Evolutionary conservation across 2,113 vertebrate genomes (phyloP).

Genomic region (Ochotona princeps): DNA sequence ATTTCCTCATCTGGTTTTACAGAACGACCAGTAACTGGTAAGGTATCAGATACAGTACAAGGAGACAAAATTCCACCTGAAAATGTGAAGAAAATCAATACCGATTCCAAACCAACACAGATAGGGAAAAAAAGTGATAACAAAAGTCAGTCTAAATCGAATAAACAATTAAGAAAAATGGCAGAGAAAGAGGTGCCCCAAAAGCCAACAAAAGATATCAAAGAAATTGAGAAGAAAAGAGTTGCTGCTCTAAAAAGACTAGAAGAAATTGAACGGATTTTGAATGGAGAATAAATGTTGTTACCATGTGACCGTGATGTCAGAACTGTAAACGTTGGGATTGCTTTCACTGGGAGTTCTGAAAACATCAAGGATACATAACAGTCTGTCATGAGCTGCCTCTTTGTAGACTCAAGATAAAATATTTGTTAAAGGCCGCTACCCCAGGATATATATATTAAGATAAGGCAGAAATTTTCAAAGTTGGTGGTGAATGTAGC

Average conservation of each 20-base stretch:
- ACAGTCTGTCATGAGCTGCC: constrained; percentile 64
- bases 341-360: constrained; percentile 74
- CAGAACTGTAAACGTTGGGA: constrained; percentile 64
- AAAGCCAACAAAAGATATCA: constrained; percentile 95
- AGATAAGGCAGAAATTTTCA: constrained; percentile 35
- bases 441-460: neutral
- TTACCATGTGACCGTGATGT: constrained; percentile 36
- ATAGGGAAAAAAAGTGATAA: constrained; percentile 74
- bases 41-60: constrained; percentile 68
- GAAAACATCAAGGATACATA: constrained; percentile 64
- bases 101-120: constrained; percentile 84
- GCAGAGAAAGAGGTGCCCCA: constrained; percentile 88
- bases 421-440: constrained; percentile 59
- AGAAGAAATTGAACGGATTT: constrained; percentile 98
- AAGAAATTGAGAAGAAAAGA: constrained; percentile 97
- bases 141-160: constrained; percentile 84
- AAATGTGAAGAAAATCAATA: constrained; percentile 85
- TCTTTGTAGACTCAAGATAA: constrained; percentile 50
- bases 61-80: constrained; percentile 79
- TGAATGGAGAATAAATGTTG: constrained; percentile 93
- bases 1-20: constrained; percentile 90
- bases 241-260: constrained; percentile 97
- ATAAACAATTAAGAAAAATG: constrained; percentile 85
- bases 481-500: constrained; percentile 60
- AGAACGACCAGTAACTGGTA: constrained; percentile 83